A percentile compares a stretch with the other conserved stretches of the same genome.
Conservation (phyloP, 1,140 invertebrate genomes). For the Procambarus clarkii region DNA sequence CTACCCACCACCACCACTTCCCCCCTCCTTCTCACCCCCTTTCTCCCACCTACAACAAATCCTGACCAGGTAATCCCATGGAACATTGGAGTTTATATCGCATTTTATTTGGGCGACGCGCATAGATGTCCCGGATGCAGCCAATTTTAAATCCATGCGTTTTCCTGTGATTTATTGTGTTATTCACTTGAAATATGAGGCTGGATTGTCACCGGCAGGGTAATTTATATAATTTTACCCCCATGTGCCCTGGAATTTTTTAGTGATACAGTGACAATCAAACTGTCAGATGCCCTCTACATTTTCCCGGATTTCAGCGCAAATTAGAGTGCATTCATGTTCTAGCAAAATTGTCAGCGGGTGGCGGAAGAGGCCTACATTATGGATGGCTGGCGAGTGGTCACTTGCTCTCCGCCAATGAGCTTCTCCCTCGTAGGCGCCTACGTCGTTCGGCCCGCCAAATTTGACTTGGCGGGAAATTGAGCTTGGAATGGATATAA, state of each 20-base stretch:
- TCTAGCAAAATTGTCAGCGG: constrained; percentile 52
- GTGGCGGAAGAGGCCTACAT: constrained; percentile 53
- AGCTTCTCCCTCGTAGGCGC: constrained; percentile 20
- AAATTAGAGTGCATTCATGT: constrained; percentile 62
- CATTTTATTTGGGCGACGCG: constrained; percentile 19
- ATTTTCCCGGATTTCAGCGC: constrained; percentile 60
- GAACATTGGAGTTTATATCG: constrained; percentile 24
- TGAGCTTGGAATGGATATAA: constrained; percentile 32
- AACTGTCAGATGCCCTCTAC: constrained; percentile 58
- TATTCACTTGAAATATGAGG: constrained; percentile 64
- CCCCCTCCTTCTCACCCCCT: background rate
- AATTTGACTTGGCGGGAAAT: constrained; percentile 46
- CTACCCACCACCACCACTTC: background rate
- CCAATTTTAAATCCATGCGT: constrained; percentile 56
- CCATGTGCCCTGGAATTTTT: constrained; percentile 60
- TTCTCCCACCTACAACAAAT: background rate
- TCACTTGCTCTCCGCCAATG: constrained; percentile 16
- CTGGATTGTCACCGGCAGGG: constrained; percentile 63
- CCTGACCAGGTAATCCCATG: constrained; percentile 7
- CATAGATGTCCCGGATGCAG: constrained; percentile 48
- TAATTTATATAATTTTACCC: constrained; percentile 60
- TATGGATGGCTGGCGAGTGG: constrained; percentile 50
- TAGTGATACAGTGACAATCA: constrained; percentile 67
- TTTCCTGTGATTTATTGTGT: constrained; percentile 61
- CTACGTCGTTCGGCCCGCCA: constrained; percentile 28